These are phyloP conservation scores for Apistogramma diplotaenia DNA, from an alignment of 2,113 vertebrate species.

Conservation along the genomic window DNA sequence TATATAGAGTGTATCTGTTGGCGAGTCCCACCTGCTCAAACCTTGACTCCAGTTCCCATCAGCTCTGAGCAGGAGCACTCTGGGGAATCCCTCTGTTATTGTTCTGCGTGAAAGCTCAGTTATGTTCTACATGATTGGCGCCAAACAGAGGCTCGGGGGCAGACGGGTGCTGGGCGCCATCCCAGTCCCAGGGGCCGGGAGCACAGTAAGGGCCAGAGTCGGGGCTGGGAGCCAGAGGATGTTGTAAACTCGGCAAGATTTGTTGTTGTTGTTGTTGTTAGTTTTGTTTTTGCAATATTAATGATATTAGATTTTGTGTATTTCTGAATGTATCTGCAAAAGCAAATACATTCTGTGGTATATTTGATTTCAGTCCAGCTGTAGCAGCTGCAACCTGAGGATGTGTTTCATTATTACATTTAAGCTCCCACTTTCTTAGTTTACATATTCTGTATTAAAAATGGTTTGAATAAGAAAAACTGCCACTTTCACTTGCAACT, in stretches of 20 bases:
- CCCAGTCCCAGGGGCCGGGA: slow-evolving; percentile 33
- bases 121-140: slow-evolving; percentile 69
- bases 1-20: neutral
- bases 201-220: neutral
- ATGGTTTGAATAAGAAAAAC: neutral
- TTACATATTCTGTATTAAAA: neutral
- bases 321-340: neutral
- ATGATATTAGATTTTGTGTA: neutral
- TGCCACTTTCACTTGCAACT: neutral
- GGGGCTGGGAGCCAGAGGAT: slow-evolving; percentile 21
- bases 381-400: neutral
- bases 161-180: slow-evolving; percentile 63
- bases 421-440: too few species aligned
- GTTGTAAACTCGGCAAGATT: neutral
- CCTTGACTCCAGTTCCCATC: neutral
- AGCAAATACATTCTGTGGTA: neutral
- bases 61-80: neutral
- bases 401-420: neutral
- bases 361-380: too few species aligned
- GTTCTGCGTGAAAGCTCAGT: slow-evolving; percentile 59
- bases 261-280: neutral
- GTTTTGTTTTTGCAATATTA: neutral
- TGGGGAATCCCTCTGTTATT: slow-evolving; percentile 61
- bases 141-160: slow-evolving; percentile 46
- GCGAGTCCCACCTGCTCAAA: neutral